Conservation (phyloP, 2,888 invertebrate genomes). For the Ariolimax columbianus region DNA sequence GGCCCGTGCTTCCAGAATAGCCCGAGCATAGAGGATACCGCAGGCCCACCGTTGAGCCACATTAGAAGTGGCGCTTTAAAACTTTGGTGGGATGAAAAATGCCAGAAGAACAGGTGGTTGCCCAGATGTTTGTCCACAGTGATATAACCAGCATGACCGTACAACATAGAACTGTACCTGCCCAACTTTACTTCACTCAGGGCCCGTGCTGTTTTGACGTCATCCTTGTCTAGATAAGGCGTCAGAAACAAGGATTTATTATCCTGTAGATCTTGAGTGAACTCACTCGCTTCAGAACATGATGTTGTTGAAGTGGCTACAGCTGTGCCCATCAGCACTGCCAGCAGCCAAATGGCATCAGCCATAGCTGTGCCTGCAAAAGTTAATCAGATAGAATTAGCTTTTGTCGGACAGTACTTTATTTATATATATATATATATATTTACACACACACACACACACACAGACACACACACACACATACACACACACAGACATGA, state of each 20-base stretch:
- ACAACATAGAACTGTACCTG: neutral
- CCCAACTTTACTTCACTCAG: constrained; percentile 31
- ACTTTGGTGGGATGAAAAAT: constrained; percentile 85
- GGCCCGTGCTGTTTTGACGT: constrained; percentile 13
- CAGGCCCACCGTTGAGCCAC: constrained; percentile 80
- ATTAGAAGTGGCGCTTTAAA: constrained; percentile 75
- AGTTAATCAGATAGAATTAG: no score
- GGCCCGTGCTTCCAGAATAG: constrained; percentile 52
- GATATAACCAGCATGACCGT: constrained; percentile 87
- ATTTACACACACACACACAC: no score
- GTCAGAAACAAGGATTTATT: constrained; percentile 28
- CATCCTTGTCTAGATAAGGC: constrained; percentile 8
- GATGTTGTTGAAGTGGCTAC: neutral
- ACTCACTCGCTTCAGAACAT: neutral
- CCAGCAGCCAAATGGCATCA: neutral
- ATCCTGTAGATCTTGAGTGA: neutral
- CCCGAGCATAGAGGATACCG: constrained; percentile 62
- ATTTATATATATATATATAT: no score
- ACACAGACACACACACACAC: no score
- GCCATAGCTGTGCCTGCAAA: neutral
- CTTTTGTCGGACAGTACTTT: no score
- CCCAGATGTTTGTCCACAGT: constrained; percentile 88
- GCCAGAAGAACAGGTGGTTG: constrained; percentile 95
- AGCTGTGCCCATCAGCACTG: neutral
- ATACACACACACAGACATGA: no score